Conservation (phyloP, 92 coral and sea anemone species). For the Umimayanthus kanabou region DNA sequence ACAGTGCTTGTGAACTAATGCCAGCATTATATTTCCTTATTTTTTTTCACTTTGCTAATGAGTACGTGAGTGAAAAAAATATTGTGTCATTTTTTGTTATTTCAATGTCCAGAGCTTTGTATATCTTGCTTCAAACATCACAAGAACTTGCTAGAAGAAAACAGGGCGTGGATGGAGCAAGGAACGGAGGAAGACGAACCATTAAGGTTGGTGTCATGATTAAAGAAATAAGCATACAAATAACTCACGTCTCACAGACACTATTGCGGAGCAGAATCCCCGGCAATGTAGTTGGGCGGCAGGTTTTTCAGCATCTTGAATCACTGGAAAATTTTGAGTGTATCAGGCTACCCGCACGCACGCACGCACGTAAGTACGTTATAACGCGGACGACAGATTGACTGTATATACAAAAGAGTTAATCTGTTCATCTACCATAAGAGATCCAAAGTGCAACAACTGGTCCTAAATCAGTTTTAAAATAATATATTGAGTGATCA, state of each 20-base stretch:
- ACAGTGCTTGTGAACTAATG: constrained; percentile 7
- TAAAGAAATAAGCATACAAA: neutral
- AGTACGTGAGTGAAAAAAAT: neutral
- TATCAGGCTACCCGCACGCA: neutral
- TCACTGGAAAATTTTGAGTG: neutral
- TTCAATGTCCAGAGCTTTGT: constrained; percentile 13
- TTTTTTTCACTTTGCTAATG: neutral
- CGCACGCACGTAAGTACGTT: neutral
- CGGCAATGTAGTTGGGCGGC: neutral
- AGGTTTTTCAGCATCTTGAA: neutral
- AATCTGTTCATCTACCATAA: neutral
- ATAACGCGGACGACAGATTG: constrained; percentile 6
- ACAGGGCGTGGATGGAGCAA: constrained; percentile 16
- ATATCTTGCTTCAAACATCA: neutral
- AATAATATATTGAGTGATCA: neutral
- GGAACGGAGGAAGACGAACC: constrained; percentile 8
- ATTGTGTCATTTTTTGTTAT: neutral
- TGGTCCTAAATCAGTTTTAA: neutral
- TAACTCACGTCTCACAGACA: neutral
- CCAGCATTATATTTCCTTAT: neutral
- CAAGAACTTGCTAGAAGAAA: neutral
- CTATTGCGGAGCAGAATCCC: neutral
- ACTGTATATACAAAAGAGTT: constrained; percentile 2
- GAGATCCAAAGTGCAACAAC: neutral
- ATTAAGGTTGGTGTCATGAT: neutral